phyloP scores from a whole-genome alignment of 1,140 invertebrate species.

The Micrasema longulum region DNA sequence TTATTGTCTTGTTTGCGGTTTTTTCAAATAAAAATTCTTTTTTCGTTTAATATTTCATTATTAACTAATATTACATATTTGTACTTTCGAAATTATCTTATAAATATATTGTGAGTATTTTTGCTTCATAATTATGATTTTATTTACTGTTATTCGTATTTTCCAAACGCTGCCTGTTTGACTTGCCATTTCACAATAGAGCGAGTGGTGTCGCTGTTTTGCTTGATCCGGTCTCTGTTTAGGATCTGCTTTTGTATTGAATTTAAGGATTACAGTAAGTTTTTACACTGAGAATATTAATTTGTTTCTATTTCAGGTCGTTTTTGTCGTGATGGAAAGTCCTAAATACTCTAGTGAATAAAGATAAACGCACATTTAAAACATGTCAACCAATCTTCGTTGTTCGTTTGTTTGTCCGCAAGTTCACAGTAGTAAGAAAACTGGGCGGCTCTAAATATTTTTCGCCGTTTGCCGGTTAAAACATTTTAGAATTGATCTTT shows the following conservation, averaged over 20 bases:
- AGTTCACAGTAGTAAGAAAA: too few relatives aligned
- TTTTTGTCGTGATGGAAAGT: too few relatives aligned
- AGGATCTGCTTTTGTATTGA: conserved; percentile 21
- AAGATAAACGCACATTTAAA: not conserved
- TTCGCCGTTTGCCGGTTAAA: too few relatives aligned
- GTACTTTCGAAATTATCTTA: too few relatives aligned
- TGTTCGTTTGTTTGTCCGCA: not conserved
- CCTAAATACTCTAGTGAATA: too few relatives aligned
- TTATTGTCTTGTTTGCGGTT: conserved; percentile 23
- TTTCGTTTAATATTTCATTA: not conserved
- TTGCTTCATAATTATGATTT: conserved; percentile 6
- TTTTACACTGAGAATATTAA: not conserved
- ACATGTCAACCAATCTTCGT: conserved; percentile 21
- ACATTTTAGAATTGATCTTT: not conserved
- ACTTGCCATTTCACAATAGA: conserved; percentile 38
- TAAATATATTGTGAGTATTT: not conserved
- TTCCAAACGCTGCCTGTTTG: conserved; percentile 30
- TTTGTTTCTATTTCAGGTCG: too few relatives aligned
- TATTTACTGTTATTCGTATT: not conserved
- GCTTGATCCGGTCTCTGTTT: conserved; percentile 44
- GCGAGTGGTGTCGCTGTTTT: conserved; percentile 47
- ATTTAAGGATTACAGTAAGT: conserved; percentile 35
- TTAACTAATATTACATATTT: not conserved
- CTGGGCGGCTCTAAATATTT: too few relatives aligned
- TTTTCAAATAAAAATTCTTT: conserved; percentile 22